Evolutionary conservation across 2,797 vertebrate genomes (phyloP).

Genomic region (Galagoides demidoff): DNA sequence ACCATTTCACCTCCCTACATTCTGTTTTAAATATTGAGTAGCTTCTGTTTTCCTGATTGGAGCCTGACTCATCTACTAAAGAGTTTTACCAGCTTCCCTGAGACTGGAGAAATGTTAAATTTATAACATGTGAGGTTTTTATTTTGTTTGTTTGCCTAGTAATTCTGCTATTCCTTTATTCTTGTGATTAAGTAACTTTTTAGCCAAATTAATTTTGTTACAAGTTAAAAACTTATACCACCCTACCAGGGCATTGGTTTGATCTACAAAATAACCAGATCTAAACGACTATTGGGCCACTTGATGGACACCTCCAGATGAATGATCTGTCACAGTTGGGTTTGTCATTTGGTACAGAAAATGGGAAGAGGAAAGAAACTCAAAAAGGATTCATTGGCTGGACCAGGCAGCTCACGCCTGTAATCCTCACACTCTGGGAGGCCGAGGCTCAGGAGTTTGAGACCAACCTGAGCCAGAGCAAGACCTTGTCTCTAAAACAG

Average conservation of each 20-base stretch:
- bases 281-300: neutral
- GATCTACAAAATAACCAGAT: neutral
- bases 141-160: neutral
- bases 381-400: neutral
- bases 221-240: neutral
- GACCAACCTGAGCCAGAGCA: too few relatives aligned
- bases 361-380: neutral
- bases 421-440: too few relatives aligned
- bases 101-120: neutral
- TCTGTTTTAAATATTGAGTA: neutral
- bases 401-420: too few relatives aligned
- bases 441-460: too few relatives aligned
- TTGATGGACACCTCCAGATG: neutral
- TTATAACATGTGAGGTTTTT: neutral
- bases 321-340: neutral
- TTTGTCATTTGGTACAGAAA: neutral
- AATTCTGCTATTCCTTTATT: neutral
- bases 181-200: neutral
- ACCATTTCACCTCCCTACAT: neutral
- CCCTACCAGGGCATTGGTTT: neutral
- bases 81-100: neutral
- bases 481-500: too few relatives aligned
- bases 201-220: conserved; percentile 1
- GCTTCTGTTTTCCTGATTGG: neutral
- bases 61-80: neutral